Evolutionary conservation across 1,140 invertebrate genomes (phyloP).

Genomic region (Drosophila grimshawi): DNA sequence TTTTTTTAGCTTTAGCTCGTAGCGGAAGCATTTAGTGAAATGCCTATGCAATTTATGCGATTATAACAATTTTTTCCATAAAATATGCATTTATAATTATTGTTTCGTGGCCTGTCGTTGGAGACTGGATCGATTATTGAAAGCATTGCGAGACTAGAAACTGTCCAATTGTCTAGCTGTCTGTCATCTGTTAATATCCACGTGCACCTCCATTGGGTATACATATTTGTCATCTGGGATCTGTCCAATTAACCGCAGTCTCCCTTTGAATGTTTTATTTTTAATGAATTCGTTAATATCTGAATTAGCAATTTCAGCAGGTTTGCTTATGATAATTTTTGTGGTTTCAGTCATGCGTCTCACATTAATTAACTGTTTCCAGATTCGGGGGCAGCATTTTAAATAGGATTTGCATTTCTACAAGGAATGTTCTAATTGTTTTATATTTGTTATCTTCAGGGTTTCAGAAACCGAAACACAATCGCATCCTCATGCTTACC

Average conservation of each 20-base stretch:
- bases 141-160: constrained; percentile 15
- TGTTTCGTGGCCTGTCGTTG: background rate
- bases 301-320: constrained; percentile 11
- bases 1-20: background rate
- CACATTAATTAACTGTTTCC: constrained; percentile 5
- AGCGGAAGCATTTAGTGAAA: constrained; percentile 38
- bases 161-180: constrained; percentile 14
- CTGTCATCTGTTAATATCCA: no score
- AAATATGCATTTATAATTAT: constrained; percentile 48
- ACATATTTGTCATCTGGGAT: background rate
- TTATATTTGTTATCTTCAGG: background rate
- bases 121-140: constrained; percentile 45
- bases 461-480: no score
- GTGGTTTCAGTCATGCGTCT: no score
- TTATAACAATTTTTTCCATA: constrained; percentile 1
- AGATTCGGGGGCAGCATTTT: background rate
- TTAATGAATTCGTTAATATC: constrained; percentile 16
- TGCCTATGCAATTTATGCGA: constrained; percentile 41
- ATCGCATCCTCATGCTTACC: no score
- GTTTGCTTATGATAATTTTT: constrained; percentile 2
- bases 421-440: constrained; percentile 7
- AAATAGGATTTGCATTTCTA: constrained; percentile 4
- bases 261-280: constrained; percentile 3
- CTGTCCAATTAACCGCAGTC: constrained; percentile 2
- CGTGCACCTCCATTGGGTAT: background rate